These are phyloP conservation scores for Halichoerus grypus DNA, from an alignment of 2,113 vertebrate genomes.

Conservation along the genomic window DNA sequence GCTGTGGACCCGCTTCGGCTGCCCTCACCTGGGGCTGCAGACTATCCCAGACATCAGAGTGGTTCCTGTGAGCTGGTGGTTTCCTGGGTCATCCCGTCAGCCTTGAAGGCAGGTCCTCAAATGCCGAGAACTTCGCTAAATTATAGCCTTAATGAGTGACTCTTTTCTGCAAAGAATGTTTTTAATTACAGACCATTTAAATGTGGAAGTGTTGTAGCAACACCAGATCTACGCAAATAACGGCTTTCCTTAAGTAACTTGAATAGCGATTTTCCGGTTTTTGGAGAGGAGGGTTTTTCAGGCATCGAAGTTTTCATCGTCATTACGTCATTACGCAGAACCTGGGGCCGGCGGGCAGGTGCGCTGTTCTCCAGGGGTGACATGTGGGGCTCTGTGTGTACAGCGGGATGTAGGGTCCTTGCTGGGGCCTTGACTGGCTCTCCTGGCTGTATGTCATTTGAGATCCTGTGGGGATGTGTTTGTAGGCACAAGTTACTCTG, in stretches of 20 bases:
- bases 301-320: conserved; percentile 28
- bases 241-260: conserved; percentile 81
- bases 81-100: conserved; percentile 82
- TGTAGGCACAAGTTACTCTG: background rate
- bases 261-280: conserved; percentile 81
- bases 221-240: conserved; percentile 85
- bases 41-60: conserved; percentile 45
- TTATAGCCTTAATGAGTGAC: conserved; percentile 82
- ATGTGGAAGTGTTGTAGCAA: conserved; percentile 78
- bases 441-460: rapidly evolving
- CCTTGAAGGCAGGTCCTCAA: conserved; percentile 83
- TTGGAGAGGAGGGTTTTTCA: conserved; percentile 74
- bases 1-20: background rate
- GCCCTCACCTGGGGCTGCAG: background rate
- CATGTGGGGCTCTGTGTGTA: background rate
- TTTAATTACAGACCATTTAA: conserved; percentile 87
- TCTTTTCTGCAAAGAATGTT: conserved; percentile 86
- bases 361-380: conserved; percentile 27
- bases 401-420: background rate
- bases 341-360: conserved; percentile 29
- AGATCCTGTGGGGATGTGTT: background rate
- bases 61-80: conserved; percentile 46
- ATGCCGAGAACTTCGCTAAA: conserved; percentile 81
- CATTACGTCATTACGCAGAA: background rate
- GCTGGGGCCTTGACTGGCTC: too few relatives aligned